Conservation (phyloP, 2,113 vertebrate species). For the Perca fluviatilis region DNA sequence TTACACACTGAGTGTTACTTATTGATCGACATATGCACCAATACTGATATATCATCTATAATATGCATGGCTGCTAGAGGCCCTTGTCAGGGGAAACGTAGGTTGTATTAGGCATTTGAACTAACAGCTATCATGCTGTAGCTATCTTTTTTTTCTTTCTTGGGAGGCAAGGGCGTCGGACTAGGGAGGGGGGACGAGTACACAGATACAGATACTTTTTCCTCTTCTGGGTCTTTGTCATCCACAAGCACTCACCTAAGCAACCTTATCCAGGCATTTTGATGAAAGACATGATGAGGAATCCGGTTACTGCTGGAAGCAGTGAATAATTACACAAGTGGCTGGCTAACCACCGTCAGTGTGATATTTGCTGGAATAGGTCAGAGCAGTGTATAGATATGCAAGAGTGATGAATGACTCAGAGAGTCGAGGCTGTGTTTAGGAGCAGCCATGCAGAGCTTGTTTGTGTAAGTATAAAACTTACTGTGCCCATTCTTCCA, state of each 20-base stretch:
- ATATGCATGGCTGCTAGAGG: background rate
- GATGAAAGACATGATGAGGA: background rate
- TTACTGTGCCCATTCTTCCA: constrained; percentile 62
- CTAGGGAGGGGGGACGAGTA: too few species aligned
- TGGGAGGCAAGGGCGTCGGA: too few species aligned
- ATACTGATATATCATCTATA: background rate
- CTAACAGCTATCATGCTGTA: background rate
- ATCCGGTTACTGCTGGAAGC: constrained; percentile 5
- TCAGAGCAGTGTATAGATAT: background rate
- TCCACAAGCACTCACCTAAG: background rate
- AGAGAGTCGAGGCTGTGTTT: background rate
- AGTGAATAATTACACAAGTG: background rate
- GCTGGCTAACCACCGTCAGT: background rate
- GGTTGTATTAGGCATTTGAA: background rate
- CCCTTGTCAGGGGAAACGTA: background rate
- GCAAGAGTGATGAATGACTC: constrained; percentile 2
- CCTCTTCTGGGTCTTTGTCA: background rate
- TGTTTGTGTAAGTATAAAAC: constrained; percentile 52
- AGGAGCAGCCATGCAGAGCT: constrained; percentile 30
- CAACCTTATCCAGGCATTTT: background rate
- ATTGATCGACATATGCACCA: background rate
- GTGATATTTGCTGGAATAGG: background rate
- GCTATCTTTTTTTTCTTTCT: background rate
- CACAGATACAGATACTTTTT: background rate
- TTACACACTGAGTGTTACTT: background rate